Conservation (phyloP, 1,140 invertebrate genomes). For the Lycorma delicatula region DNA sequence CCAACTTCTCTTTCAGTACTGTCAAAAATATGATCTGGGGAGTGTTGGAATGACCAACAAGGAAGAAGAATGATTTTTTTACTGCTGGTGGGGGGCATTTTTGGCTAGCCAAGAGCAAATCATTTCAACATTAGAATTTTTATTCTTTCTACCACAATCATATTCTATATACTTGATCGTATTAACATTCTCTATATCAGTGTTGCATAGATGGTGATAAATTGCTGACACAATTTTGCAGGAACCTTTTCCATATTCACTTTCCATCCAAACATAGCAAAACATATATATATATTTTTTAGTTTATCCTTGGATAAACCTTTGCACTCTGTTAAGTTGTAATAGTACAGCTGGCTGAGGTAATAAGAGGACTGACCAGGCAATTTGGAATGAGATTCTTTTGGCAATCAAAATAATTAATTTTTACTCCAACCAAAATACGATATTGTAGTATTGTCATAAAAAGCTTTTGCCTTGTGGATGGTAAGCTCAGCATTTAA, state of each 20-base stretch:
- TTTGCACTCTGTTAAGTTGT: constrained; percentile 33
- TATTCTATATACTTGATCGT: constrained; percentile 12
- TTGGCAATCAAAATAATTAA: constrained; percentile 36
- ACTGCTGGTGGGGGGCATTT: constrained; percentile 18
- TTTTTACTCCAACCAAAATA: not conserved
- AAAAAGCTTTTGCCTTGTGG: not conserved
- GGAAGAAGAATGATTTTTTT: constrained; percentile 29
- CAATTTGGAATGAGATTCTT: constrained; percentile 35
- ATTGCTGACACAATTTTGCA: constrained; percentile 32
- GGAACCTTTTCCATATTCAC: constrained; percentile 28
- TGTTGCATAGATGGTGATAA: constrained; percentile 19
- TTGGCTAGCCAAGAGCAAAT: constrained; percentile 23
- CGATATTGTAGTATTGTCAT: not conserved
- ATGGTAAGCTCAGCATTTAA: not conserved
- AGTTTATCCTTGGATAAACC: constrained; percentile 28
- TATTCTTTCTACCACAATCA: constrained; percentile 18
- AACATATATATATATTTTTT: constrained; percentile 25
- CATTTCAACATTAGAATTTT: constrained; percentile 21
- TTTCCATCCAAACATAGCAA: constrained; percentile 31
- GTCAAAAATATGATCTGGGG: constrained; percentile 31
- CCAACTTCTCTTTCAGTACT: constrained; percentile 26
- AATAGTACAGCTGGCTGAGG: constrained; percentile 19
- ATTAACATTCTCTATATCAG: constrained; percentile 9
- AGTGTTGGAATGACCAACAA: constrained; percentile 30
- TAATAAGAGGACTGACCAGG: constrained; percentile 35